Base-by-base conservation (phyloP, 2,797 vertebrate species). In the Epinephelus coioides region DNA sequence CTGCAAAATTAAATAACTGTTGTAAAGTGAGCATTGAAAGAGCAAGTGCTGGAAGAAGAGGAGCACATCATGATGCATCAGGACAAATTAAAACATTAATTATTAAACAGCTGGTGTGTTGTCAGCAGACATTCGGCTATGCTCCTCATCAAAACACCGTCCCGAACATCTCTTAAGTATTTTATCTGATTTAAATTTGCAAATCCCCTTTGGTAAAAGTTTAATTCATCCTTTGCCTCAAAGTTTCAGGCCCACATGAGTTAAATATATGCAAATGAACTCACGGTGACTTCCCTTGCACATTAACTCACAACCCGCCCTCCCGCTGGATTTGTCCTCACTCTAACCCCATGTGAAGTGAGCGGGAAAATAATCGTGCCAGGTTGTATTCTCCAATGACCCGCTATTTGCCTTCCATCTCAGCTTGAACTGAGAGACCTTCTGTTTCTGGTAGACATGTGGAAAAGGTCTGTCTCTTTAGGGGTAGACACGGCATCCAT, bases 251-350 rank as follows among this genome's bases (percentile, higher is more conserved):
- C 25, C 10, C 6, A 57, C 63, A 67, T 60, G 57, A 73, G 54
- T 59, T 73, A 59, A 60, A 73, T 14, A 79, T 78, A 77, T 84
- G 73, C 54, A 76, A 72, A 73, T 70, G 19, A 83, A 62, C 71
- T 78, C 50, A 9, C 44, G 4, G 57, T 79, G 68, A 71, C 81
- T 81, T 78, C 60, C 18, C 50, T 4, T 25, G 13, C 10, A 55
- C 66, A 69, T 70, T 60, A 73, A 82, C 69, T 81, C 73, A 54
- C 53, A 25, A 11, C 40, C 54, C 15, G 57, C 15, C 55, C 60
- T 34, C 51, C 49, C 57, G 70, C 57, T 76, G 78, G 69, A 71
- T 80, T 43, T 83, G 71, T 86, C 82, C 85, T 71, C 19, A 46
- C 0, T 1, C 27, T 80, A 64, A 81, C 78, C 79, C 59, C 70